Percentiles rank a stretch among this genome's conserved stretches.
Evolutionary conservation across 2,113 vertebrate genomes (phyloP).

Genomic region (Psittacara wagleri): DNA sequence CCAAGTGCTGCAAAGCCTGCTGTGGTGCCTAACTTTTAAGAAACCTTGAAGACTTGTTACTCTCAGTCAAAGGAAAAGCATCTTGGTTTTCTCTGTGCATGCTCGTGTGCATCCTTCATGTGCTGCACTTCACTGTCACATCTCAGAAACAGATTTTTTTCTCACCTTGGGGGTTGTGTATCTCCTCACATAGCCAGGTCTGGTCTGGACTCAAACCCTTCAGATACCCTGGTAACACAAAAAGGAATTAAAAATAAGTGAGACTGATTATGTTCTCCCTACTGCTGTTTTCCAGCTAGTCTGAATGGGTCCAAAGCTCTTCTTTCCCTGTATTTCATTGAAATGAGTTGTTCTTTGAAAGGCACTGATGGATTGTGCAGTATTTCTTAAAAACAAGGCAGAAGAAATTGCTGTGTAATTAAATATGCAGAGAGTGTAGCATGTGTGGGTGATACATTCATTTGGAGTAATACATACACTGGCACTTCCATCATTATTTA

Average conservation of each 20-base stretch:
- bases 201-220: neutral
- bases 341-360: neutral
- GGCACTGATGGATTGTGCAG: neutral
- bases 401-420: neutral
- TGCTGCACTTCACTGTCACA: neutral
- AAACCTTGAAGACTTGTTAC: neutral
- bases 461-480: slow-evolving; percentile 18
- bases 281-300: neutral
- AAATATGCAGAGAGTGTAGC: neutral
- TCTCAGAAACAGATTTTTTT: neutral
- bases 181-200: accelerated
- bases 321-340: neutral
- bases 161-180: neutral
- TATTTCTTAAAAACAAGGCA: slow-evolving; percentile 9
- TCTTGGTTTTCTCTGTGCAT: neutral
- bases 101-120: accelerated
- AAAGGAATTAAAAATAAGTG: neutral
- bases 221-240: neutral
- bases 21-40: neutral
- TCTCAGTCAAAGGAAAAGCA: neutral
- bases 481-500: slow-evolving; percentile 38
- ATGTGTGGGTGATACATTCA: slow-evolving; percentile 31
- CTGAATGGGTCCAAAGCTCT: neutral
- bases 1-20: neutral
- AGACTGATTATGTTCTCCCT: neutral